Base-by-base conservation (phyloP, 2,797 vertebrate species). In the Ctenopoma multispine region DNA sequence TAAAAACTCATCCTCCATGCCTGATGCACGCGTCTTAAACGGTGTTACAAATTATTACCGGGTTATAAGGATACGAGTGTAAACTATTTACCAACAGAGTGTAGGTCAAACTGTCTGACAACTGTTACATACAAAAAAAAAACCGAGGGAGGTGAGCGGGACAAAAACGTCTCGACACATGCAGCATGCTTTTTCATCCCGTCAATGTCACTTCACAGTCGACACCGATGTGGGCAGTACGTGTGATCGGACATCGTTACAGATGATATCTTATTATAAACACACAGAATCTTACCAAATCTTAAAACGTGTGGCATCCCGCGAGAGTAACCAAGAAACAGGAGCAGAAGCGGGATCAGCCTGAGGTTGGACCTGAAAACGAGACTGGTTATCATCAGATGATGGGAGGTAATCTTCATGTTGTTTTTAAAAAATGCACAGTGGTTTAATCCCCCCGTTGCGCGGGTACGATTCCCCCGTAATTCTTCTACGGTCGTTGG, bases 271-370 rank as follows among this genome's bases (percentile, higher is more conserved):
- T 27, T 38, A 11, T 40, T 51, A 50, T 48, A 67, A 78, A 79
- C 55, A 81, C 69, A 51, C 38, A 36, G 44, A 41, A 64, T 93
- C 97, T 97, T 96, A 98, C 97, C 97, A 81, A 98, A 98, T 97
- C 97, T 96, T 87, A 99, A 89, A 75, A 99, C 97, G 95, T 99
- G 97, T 73, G 97, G 97, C 92, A 98, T 99, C 95, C 96, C 97
- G 95, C 94, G 96, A 91, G 96, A 96, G 94, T 96, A 96, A 94
- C 96, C 96, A 89, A 97, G 96, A 94, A 96, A 94, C 93, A 97
- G 92, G 91, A 96, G 94, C 89, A 96, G 90, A 81, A 93, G 96
- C 93, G 95, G 96, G 91, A 97, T 93, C 91, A 97, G 94, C 92
- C 95, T 93, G 94, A 96, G 87, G 93, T 92, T 94, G 94, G 93